Base-by-base conservation (phyloP, 2,888 invertebrate species). In the Agonopterix subpropinquella region DNA sequence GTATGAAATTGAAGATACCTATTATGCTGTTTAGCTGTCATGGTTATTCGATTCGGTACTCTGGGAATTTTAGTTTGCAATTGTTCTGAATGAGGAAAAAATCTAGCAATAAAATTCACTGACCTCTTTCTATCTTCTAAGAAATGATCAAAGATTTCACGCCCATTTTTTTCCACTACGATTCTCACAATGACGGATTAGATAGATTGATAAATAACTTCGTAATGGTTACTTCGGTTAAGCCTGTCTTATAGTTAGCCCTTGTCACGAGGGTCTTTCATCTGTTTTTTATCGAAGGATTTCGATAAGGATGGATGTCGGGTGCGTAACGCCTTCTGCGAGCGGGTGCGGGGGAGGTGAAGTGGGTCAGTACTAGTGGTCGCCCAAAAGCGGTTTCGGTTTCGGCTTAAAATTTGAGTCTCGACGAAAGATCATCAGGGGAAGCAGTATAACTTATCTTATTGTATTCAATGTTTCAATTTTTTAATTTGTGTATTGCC, bases 301-400 rank as follows among this genome's bases (percentile, higher is more conserved):
- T 68, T 62, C 64, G 68, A 69, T 68, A 67, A 67, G 60, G 62
- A 62, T 67, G 53, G 61, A 64, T 63, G 68, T 62, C 64, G 61
- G 62, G 61, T 66, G 53, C 61, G 63, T 63, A 67, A 62, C 64
- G 61, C 11, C 58, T 61, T 64, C 60, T 58, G 54, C 13, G 56
- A 55, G 56, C 51, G 44, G 56, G 59, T 45, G 60, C 53, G 62
- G 55, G 62, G 61, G 59, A 53, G 57, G 58, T 55, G 57, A 69
- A 68, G 64, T 69, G 63, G 67, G 67, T 67, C 59, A 67, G 53
- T 59, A 39, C 39, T n/a, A n/a, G n/a, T 39, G 28, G n/a, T n/a
- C 39, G 7, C 10, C 5, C 39, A 39, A 39, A n/a, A 4, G 39
- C 10, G 10, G 3, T 39, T 9, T 39, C 39, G n/a, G 39, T 39